These are phyloP conservation scores for Thamnophis elegans DNA, from an alignment of 2,797 vertebrate species.

Conservation along the genomic window DNA sequence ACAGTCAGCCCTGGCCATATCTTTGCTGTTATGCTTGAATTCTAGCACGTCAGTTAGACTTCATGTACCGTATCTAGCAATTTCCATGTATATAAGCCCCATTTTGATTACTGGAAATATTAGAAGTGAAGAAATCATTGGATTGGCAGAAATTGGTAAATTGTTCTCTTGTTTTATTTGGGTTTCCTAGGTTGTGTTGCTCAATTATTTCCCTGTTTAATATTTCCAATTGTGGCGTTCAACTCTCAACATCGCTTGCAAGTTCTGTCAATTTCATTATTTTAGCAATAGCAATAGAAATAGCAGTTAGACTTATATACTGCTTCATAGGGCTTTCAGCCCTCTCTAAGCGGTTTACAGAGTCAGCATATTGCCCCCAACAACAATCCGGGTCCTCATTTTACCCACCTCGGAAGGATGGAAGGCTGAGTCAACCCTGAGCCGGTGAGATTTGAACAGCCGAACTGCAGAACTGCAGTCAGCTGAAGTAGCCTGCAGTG, in stretches of 20 bases:
- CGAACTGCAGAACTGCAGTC: too few relatives aligned
- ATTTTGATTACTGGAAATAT: not conserved
- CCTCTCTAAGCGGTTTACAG: too few relatives aligned
- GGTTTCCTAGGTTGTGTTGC: not conserved
- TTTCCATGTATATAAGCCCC: not conserved
- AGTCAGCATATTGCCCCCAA: too few relatives aligned
- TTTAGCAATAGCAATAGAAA: too few relatives aligned
- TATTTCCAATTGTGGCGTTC: not conserved
- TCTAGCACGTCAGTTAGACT: not conserved
- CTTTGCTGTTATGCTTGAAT: not conserved
- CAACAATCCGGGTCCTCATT: too few relatives aligned
- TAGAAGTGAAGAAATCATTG: not conserved
- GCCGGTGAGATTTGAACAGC: too few relatives aligned
- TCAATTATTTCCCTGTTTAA: not conserved
- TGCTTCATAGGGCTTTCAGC: too few relatives aligned
- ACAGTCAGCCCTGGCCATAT: not conserved
- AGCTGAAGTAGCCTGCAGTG: too few relatives aligned
- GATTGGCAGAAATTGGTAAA: not conserved
- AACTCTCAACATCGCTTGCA: not conserved
- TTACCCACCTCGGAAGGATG: too few relatives aligned
- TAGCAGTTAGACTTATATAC: too few relatives aligned
- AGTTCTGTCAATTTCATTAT: not conserved
- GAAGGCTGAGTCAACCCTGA: too few relatives aligned
- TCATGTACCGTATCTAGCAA: not conserved
- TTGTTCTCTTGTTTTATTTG: not conserved